These are phyloP conservation scores for Venusia cambrica DNA, from an alignment of 2,888 invertebrate genomes.

Conservation along the genomic window DNA sequence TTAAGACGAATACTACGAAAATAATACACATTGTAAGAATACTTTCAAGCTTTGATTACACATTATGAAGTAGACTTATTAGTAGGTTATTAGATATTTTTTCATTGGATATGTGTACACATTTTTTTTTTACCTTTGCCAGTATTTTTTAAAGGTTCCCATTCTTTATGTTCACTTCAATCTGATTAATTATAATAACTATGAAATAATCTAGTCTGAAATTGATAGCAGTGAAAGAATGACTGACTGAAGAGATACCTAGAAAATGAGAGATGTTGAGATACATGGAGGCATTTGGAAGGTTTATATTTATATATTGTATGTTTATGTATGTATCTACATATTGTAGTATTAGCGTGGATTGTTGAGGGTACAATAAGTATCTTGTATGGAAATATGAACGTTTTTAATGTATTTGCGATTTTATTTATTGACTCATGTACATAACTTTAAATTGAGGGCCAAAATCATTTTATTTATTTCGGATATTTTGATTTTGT, in stretches of 20 bases:
- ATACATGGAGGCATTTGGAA: constrained; percentile 21
- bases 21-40: constrained; percentile 54
- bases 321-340: constrained; percentile 29
- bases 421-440: constrained; percentile 43
- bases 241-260: constrained; percentile 38
- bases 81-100: constrained; percentile 53
- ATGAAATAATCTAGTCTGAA: constrained; percentile 63
- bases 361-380: constrained; percentile 23
- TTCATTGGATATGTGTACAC: constrained; percentile 38
- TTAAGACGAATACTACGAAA: constrained; percentile 59
- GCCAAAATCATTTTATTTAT: constrained; percentile 34
- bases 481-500: constrained; percentile 32
- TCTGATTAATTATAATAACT: constrained; percentile 37
- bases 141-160: constrained; percentile 61
- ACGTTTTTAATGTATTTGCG: constrained; percentile 35
- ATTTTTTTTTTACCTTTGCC: constrained; percentile 63
- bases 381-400: constrained; percentile 27
- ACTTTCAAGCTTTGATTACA: constrained; percentile 57
- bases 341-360: constrained; percentile 28
- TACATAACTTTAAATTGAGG: constrained; percentile 34
- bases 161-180: constrained; percentile 26
- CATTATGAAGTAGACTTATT: constrained; percentile 35
- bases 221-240: constrained; percentile 53
- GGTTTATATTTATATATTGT: constrained; percentile 19
- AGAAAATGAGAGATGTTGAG: constrained; percentile 8